phyloP scores from a whole-genome alignment of 2,797 vertebrate species.

The Percopsis omiscomaycus region DNA sequence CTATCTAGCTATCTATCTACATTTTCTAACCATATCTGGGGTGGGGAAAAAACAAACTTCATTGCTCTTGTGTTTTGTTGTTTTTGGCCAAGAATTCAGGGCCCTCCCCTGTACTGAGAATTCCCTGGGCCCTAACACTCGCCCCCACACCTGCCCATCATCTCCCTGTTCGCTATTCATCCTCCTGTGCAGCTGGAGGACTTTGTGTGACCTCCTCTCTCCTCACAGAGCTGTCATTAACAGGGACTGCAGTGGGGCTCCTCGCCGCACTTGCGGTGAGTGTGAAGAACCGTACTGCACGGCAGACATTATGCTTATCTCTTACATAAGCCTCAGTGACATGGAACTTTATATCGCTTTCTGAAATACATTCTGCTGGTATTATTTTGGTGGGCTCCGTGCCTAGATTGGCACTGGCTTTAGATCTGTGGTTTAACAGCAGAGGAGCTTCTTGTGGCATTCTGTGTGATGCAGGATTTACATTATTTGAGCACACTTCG shows the following conservation, averaged over 20 bases:
- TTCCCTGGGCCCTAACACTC: constrained; percentile 48
- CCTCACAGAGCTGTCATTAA: constrained; percentile 57
- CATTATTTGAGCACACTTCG: not conserved
- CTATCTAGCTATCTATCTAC: not conserved
- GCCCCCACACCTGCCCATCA: constrained; percentile 67
- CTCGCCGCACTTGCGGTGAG: constrained; percentile 43
- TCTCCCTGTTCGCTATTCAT: constrained; percentile 61
- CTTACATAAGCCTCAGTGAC: constrained; percentile 45
- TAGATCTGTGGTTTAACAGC: constrained; percentile 4
- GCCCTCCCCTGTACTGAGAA: constrained; percentile 57
- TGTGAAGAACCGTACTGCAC: constrained; percentile 40
- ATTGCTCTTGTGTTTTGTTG: constrained; percentile 46
- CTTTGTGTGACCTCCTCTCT: constrained; percentile 69
- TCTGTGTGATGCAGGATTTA: not conserved
- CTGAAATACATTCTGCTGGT: constrained; percentile 7
- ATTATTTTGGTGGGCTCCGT: constrained; percentile 27
- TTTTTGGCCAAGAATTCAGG: constrained; percentile 56
- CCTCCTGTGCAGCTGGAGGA: constrained; percentile 73
- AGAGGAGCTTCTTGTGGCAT: not conserved
- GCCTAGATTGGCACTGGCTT: constrained; percentile 31
- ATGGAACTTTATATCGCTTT: constrained; percentile 21
- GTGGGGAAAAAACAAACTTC: too few species aligned
- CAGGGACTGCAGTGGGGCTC: constrained; percentile 48
- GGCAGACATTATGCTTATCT: constrained; percentile 45
- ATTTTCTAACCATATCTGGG: too few species aligned